Evolutionary conservation across 2,113 vertebrate species (phyloP).

Genomic region (Nanorana parkeri): DNA sequence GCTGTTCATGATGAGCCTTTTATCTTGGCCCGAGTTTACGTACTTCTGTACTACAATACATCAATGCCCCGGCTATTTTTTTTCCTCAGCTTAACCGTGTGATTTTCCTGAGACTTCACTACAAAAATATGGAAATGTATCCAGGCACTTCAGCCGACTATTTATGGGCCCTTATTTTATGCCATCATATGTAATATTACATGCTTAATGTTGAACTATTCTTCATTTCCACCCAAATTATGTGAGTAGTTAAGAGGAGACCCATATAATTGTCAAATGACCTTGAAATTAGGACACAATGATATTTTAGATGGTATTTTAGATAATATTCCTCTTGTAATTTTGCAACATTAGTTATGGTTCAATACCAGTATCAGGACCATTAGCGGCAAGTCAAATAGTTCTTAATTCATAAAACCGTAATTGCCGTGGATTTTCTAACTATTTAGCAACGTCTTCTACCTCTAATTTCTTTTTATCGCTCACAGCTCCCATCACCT

Average conservation of each 20-base stretch:
- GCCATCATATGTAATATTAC: conserved; percentile 48
- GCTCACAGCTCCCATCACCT: conserved; percentile 12
- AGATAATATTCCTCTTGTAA: conserved; percentile 79
- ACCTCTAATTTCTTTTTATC: conserved; percentile 59
- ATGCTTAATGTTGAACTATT: conserved; percentile 56
- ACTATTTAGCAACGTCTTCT: conserved; percentile 69
- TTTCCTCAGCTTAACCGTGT: background rate
- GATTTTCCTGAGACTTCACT: conserved; percentile 33
- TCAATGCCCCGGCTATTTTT: conserved; percentile 3
- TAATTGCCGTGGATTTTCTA: conserved; percentile 72
- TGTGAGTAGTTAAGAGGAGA: conserved; percentile 67
- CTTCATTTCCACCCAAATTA: conserved; percentile 70
- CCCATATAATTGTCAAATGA: conserved; percentile 72
- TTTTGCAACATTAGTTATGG: conserved; percentile 84
- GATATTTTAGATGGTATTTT: conserved; percentile 79
- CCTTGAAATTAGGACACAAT: conserved; percentile 78
- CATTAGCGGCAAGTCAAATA: conserved; percentile 78
- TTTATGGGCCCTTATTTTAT: conserved; percentile 43
- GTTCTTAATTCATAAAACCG: conserved; percentile 74
- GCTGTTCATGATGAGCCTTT: too few species aligned
- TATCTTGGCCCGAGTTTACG: background rate
- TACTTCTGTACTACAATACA: background rate
- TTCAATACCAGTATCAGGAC: conserved; percentile 81
- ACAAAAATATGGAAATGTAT: conserved; percentile 48
- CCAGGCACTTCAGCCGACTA: conserved; percentile 7